Evolutionary conservation across 2,797 vertebrate species (phyloP).

Genomic region (Xerus rutilus): DNA sequence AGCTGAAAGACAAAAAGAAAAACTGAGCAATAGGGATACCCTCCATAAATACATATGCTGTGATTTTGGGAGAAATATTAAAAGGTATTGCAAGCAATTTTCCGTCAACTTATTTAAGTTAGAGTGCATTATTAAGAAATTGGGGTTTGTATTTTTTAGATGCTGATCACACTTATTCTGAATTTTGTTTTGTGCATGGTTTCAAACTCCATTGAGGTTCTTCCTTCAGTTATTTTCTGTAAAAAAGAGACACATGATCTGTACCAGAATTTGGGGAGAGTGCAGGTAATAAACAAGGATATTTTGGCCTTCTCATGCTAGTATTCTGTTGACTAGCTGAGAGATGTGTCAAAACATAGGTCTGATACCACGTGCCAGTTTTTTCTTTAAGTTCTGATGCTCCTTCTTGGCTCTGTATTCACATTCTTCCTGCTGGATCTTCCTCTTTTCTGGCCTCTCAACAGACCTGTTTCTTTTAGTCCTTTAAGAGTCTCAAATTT

Average conservation of each 20-base stretch:
- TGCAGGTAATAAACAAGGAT: neutral
- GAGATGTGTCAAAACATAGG: neutral
- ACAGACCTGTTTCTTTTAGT: neutral
- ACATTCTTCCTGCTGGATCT: neutral
- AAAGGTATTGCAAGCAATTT: neutral
- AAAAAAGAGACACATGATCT: neutral
- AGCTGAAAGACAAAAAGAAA: neutral
- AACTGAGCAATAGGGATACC: neutral
- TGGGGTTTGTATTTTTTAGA: neutral
- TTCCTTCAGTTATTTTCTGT: neutral
- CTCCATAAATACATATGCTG: neutral
- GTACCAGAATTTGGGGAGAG: neutral
- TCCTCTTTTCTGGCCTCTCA: neutral
- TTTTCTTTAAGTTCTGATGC: neutral
- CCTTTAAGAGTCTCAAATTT: neutral
- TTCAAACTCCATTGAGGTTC: neutral
- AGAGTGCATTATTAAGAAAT: neutral
- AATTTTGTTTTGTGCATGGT: neutral
- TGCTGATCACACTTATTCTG: neutral
- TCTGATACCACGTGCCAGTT: neutral
- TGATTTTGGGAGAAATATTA: constrained; percentile 13
- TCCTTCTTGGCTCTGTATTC: neutral
- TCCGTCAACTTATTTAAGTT: constrained; percentile 37
- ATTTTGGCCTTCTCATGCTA: neutral
- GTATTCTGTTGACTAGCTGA: neutral